Percentiles rank a stretch among this genome's conserved stretches.
phyloP scores from a whole-genome alignment of 2,888 invertebrate species.

The Euzophera pinguis region DNA sequence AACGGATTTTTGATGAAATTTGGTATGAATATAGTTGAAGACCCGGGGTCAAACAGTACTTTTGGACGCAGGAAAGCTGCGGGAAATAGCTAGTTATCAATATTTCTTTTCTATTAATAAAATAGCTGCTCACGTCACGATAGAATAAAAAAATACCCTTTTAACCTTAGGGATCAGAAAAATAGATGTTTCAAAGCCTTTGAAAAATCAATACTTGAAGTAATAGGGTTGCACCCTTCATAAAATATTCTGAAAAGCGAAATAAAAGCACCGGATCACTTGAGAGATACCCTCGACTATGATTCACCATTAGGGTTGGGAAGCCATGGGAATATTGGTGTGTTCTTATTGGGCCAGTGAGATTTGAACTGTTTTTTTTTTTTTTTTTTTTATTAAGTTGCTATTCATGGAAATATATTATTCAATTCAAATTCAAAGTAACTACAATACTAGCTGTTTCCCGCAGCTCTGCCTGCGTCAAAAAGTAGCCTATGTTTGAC shows the following conservation, averaged over 20 bases:
- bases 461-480: too few relatives aligned
- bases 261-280: slow-evolving; percentile 8
- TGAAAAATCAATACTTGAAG: slow-evolving; percentile 1
- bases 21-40: too few relatives aligned
- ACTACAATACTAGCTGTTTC: too few relatives aligned
- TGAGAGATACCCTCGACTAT: slow-evolving; percentile 26
- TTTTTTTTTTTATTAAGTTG: too few relatives aligned
- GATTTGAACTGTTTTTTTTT: too few relatives aligned
- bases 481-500: too few relatives aligned
- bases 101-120: not conserved
- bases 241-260: slow-evolving; percentile 10
- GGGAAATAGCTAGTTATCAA: too few relatives aligned
- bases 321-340: slow-evolving; percentile 28
- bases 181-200: slow-evolving; percentile 1
- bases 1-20: too few relatives aligned
- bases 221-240: slow-evolving; percentile 10
- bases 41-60: too few relatives aligned
- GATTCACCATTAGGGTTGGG: slow-evolving; percentile 31
- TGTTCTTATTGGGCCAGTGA: not conserved
- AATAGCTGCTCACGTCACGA: not conserved
- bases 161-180: slow-evolving; percentile 2
- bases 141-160: not conserved
- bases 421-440: too few relatives aligned
- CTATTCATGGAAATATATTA: too few relatives aligned
- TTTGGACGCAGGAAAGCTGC: too few relatives aligned